These are phyloP conservation scores for Leptopilina boulardi DNA, from an alignment of 1,140 invertebrate species.

Conservation along the genomic window DNA sequence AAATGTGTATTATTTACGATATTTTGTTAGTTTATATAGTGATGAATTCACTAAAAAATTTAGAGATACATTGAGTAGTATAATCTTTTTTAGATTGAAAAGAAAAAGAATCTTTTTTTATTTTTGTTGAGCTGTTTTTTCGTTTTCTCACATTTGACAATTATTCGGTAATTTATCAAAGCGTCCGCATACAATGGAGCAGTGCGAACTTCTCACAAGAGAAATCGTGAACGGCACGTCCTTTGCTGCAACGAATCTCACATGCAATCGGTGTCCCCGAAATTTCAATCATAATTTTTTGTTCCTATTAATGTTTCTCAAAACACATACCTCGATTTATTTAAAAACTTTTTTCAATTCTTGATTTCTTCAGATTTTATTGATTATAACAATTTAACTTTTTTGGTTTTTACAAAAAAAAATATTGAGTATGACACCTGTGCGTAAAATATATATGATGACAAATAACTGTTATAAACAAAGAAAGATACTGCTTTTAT, in stretches of 20 bases:
- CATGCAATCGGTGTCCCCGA: slow-evolving; percentile 64
- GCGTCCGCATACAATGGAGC: slow-evolving; percentile 72
- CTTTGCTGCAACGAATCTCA: slow-evolving; percentile 51
- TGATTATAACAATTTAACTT: too few species aligned
- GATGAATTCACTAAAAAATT: too few species aligned
- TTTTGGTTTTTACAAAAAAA: too few species aligned
- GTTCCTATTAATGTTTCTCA: background rate
- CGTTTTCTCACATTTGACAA: slow-evolving; percentile 73
- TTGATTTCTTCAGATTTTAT: too few species aligned
- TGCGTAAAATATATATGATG: too few species aligned
- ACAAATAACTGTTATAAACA: background rate
- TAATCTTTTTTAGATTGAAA: too few species aligned
- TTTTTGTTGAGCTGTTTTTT: slow-evolving; percentile 46
- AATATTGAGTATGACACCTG: too few species aligned
- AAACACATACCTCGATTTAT: slow-evolving; percentile 25
- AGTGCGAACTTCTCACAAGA: slow-evolving; percentile 56
- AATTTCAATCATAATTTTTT: slow-evolving; percentile 39
- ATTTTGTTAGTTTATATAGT: too few species aligned
- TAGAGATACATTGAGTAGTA: too few species aligned
- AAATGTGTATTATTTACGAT: too few species aligned
- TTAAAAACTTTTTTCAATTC: too few species aligned
- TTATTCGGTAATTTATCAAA: slow-evolving; percentile 78
- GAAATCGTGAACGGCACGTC: slow-evolving; percentile 57
- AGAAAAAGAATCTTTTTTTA: slow-evolving; percentile 37
- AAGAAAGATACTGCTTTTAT: background rate